phyloP scores from a whole-genome alignment of 2,888 invertebrate species.

The Leptopilina drosophilae region DNA sequence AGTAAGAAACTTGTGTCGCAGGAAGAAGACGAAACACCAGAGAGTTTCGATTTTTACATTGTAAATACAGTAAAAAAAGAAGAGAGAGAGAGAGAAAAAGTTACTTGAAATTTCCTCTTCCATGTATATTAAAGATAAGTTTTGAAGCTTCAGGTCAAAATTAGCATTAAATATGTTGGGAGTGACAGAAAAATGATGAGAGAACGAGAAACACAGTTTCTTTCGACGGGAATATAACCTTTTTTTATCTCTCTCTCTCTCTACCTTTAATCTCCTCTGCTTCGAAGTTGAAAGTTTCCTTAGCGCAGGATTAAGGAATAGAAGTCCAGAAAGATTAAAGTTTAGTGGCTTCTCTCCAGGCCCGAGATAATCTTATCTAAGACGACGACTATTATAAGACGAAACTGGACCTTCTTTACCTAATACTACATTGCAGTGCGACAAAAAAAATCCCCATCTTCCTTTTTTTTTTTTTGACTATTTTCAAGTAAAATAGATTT shows the following conservation, averaged over 20 bases:
- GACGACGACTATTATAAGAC: constrained; percentile 13
- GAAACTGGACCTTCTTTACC: constrained; percentile 14
- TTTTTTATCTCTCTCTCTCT: background rate
- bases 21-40: too few species aligned
- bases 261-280: constrained; percentile 29
- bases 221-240: constrained; percentile 10
- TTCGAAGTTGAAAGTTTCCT: constrained; percentile 26
- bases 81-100: too few species aligned
- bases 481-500: background rate
- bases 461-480: too few species aligned
- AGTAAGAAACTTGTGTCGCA: too few species aligned
- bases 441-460: background rate
- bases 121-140: too few species aligned
- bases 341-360: constrained; percentile 12
- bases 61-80: too few species aligned
- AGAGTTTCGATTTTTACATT: too few species aligned
- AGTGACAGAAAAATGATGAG: background rate
- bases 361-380: constrained; percentile 11
- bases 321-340: constrained; percentile 32
- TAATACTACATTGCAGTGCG: constrained; percentile 1
- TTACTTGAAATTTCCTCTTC: too few species aligned
- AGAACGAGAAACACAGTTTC: background rate
- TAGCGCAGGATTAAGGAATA: constrained; percentile 20
- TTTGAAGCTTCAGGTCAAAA: background rate
- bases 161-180: constrained; percentile 8